Conservation (phyloP, 2,797 vertebrate species). For the Muscicapa comitata region DNA sequence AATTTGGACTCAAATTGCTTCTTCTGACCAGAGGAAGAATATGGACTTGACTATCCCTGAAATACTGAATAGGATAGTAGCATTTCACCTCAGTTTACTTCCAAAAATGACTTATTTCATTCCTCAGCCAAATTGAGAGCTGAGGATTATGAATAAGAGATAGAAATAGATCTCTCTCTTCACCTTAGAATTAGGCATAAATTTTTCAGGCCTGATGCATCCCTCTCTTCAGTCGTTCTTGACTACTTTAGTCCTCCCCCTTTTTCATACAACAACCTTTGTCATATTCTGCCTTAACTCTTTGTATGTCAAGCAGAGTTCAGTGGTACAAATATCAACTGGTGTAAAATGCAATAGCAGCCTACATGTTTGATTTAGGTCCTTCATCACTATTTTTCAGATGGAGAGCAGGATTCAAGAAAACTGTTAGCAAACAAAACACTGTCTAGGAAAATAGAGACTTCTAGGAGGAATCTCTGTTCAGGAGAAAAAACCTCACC, state of each 20-base stretch:
- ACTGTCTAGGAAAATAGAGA: not conserved
- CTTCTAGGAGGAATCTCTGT: not conserved
- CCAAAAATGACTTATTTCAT: not conserved
- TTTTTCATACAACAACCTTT: not conserved
- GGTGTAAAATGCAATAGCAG: not conserved
- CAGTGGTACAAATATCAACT: not conserved
- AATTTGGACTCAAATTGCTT: not conserved
- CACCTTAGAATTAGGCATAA: slow-evolving; percentile 10
- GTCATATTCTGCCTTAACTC: not conserved
- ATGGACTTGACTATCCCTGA: not conserved
- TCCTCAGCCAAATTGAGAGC: not conserved
- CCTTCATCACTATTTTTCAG: not conserved
- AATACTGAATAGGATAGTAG: not conserved
- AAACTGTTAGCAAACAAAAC: not conserved
- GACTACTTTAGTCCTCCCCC: not conserved
- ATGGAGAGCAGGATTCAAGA: not conserved
- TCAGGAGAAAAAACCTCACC: not conserved
- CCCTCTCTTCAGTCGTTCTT: not conserved
- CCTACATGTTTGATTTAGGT: not conserved
- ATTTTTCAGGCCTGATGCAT: not conserved
- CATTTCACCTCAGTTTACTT: not conserved
- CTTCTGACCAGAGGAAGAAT: not conserved
- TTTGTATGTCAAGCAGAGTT: not conserved
- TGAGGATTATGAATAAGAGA: slow-evolving; percentile 16
- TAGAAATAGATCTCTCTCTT: slow-evolving; percentile 5